Percentiles rank a stretch among this genome's conserved stretches.
Conservation (phyloP, 1,140 invertebrate genomes). For the Limonius californicus region DNA sequence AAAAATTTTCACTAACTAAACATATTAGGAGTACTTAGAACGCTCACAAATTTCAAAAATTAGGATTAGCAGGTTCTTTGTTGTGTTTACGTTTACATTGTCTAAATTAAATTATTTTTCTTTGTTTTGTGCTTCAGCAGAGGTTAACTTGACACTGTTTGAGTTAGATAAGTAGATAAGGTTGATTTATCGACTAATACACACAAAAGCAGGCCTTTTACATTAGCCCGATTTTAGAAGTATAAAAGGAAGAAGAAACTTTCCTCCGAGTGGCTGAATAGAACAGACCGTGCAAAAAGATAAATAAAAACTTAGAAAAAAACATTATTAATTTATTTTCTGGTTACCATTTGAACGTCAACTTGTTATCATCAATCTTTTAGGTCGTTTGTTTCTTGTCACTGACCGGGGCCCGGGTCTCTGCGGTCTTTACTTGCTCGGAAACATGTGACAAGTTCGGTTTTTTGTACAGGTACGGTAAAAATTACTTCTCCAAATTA, state of each 20-base stretch:
- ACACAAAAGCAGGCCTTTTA: too few species aligned
- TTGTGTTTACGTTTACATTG: too few species aligned
- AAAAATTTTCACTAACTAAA: too few species aligned
- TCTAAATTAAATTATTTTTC: too few species aligned
- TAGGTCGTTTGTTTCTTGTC: conserved; percentile 12
- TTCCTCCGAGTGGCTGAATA: background rate
- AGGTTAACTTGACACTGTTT: too few species aligned
- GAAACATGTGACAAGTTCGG: conserved; percentile 8
- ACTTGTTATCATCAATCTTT: conserved; percentile 14
- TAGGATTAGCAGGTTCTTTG: too few species aligned
- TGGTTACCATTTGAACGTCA: conserved; percentile 7
- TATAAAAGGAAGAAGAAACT: background rate
- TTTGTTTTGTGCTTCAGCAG: too few species aligned
- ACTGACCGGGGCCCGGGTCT: background rate
- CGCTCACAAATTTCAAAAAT: too few species aligned
- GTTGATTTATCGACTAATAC: too few species aligned
- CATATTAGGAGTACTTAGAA: too few species aligned
- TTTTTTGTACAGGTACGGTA: conserved; percentile 6
- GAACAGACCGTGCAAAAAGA: background rate
- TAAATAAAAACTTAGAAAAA: background rate
- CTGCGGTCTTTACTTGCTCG: conserved; percentile 5
- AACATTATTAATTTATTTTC: conserved; percentile 13
- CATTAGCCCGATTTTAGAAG: too few species aligned
- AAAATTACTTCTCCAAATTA: conserved; percentile 11
- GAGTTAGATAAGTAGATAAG: too few species aligned